Evolutionary conservation across 1,140 invertebrate genomes (phyloP), one percentile per base, ranked within the genome.

Genomic region (Trichonephila clavipes): DNA sequence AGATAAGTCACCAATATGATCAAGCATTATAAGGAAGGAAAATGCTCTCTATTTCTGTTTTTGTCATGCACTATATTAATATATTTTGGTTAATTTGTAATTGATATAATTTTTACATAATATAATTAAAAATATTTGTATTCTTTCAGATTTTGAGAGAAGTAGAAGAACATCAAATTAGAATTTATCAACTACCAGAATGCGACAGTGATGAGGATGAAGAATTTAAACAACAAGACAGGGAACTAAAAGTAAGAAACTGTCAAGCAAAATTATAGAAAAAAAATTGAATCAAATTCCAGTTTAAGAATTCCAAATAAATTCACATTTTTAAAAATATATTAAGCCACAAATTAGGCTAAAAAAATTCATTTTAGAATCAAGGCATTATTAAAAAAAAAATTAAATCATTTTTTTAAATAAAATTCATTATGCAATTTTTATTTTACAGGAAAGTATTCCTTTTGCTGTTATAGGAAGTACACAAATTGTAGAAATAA

Each of bases 391-490:
- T 64, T 19, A 64, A 64, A 21, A 64, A 1, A 64, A 2, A 51
- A 51, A 10, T 5, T 3, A 64, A 18, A 64, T 64, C 16, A 19
- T 64, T 64, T 21, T 64, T 64, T 64, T 51, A 5, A 51, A 10
- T 51, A 7, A 51, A 51, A 5, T 51, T 51, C 5, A 59, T 24
- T 72, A 44, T 21, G 18, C 28, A 19, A 40, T 34, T 40, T 77
- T 4, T 16, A 77, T 81, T 94, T 91, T 94, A 58, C 58, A 95
- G 95, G 98, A 98, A 1, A 98, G 97, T 34, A 97, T 99, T 64
- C 99, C 99, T 0, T 99, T 99, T 96, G 99, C 99, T 61, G 98
- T 99, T 0, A 98, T 99, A 59, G 99, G 98, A 1, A 99, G 98
- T 95, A 99, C 99, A 93, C 98, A 97, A 24, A 97, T 99, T n/a